These are phyloP conservation scores for Torymus aiolomorphi DNA, from an alignment of 2,888 invertebrate genomes.

Conservation along the genomic window DNA sequence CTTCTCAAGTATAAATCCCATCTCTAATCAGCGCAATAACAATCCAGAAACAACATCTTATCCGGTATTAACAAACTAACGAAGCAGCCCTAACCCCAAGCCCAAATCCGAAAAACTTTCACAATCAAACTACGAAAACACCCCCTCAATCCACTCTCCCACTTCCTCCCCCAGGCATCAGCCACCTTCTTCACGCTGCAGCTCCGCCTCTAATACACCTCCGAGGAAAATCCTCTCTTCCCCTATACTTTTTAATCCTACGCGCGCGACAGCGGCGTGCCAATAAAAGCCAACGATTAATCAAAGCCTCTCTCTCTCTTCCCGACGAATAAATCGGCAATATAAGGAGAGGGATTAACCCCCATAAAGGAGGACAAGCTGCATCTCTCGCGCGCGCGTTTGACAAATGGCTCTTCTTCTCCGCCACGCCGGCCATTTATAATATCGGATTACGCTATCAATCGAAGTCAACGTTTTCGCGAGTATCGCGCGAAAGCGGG, in stretches of 20 bases:
- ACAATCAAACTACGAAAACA: neutral
- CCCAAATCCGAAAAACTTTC: too few relatives aligned
- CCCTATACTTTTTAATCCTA: conserved; percentile 26
- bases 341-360: conserved; percentile 66
- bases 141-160: too few relatives aligned
- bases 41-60: too few relatives aligned
- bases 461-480: conserved; percentile 65
- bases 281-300: conserved; percentile 41
- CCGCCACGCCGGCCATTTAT: conserved; percentile 63
- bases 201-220: too few relatives aligned
- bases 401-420: conserved; percentile 67
- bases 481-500: neutral
- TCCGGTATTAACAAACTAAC: too few relatives aligned
- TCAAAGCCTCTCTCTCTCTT: conserved; percentile 12
- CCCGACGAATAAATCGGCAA: conserved; percentile 65
- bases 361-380: conserved; percentile 59
- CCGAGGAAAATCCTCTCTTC: neutral
- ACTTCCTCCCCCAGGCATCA: too few relatives aligned
- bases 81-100: too few relatives aligned
- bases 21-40: too few relatives aligned
- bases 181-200: too few relatives aligned
- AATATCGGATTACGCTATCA: conserved; percentile 69
- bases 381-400: conserved; percentile 12
- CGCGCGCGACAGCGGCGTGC: neutral
- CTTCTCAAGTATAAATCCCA: too few relatives aligned